Base-by-base conservation (phyloP, 2,888 invertebrate species). In the Drosophila sordidapex region DNA sequence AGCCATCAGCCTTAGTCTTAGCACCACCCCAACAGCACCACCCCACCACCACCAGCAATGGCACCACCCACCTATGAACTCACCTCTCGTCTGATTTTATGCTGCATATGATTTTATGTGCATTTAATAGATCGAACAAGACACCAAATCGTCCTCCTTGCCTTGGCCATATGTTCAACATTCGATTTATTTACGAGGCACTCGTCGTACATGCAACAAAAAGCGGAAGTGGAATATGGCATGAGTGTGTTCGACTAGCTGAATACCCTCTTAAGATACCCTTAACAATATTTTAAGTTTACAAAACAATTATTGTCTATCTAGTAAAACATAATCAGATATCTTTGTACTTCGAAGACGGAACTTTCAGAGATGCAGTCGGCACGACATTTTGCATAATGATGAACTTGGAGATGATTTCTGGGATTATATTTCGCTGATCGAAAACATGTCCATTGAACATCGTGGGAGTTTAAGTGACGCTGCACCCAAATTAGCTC, bases 71-170 rank as follows among this genome's bases (percentile, higher is more conserved):
- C n/a, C 40, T n/a, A 3, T 5, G 48, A 11, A 21, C 68, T 43
- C 65, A 60, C 67, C 60, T 66, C 62, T 21, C 59, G 29, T 73
- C 60, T 68, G 36, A 33, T 51, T 65, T 59, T 46, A 70, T 76
- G 60, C 76, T 72, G 79, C 83, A 85, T 63, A 69, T 75, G 73
- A 87, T 56, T 87, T 85, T 79, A 85, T 82, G 74, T 58, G 60
- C 63, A 70, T 87, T 84, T 84, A 87, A 85, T 87, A 83, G 85
- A 81, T 85, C 79, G 87, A 79, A 65, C 57, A 66, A 74, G 65
- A 64, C 65, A 67, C 29, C 40, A 49, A 71, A 57, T 43, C n/a
- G 29, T 43, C 43, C 21, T 52, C 10, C 56, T 40, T 29, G 57
- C 46, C 25, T 15, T 7, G 25, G 46, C 67, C 78, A 78, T 78